Conservation (phyloP, 2,113 vertebrate species). For the Columba janthina region DNA sequence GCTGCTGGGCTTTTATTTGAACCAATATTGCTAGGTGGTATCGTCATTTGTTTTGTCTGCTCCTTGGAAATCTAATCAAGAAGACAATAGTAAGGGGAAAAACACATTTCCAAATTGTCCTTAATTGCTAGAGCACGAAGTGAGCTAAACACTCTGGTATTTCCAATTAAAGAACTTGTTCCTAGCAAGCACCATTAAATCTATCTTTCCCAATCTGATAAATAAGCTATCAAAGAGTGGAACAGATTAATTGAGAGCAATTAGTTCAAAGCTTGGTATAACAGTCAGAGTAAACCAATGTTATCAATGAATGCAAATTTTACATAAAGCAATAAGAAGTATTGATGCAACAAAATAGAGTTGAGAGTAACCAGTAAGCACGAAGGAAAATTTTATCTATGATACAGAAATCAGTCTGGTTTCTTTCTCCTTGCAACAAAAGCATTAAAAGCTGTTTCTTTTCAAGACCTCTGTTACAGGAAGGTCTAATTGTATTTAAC, state of each 20-base stretch:
- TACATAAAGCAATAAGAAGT: conserved; percentile 21
- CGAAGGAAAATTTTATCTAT: neutral
- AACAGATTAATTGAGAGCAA: conserved; percentile 84
- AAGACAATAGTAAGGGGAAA: conserved; percentile 81
- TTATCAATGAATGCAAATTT: conserved; percentile 77
- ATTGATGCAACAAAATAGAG: neutral
- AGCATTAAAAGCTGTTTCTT: neutral
- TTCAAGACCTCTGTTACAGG: neutral
- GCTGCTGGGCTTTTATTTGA: conserved; percentile 79
- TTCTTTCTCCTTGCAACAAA: neutral
- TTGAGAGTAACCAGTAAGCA: conserved; percentile 16
- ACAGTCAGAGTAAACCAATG: conserved; percentile 69
- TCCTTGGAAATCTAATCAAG: conserved; percentile 89
- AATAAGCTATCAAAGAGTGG: conserved; percentile 86
- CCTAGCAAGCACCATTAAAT: conserved; percentile 83
- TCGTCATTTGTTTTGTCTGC: conserved; percentile 88
- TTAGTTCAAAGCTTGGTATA: conserved; percentile 79
- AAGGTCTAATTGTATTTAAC: neutral
- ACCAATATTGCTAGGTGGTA: conserved; percentile 77
- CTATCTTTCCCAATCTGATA: conserved; percentile 84
- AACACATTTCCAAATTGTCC: conserved; percentile 86
- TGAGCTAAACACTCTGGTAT: conserved; percentile 79
- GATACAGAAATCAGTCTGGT: neutral
- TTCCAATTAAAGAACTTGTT: conserved; percentile 86
- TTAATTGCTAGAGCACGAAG: conserved; percentile 87